Evolutionary conservation across 2,888 invertebrate species (phyloP).

Genomic region (Stenodema calcarata): DNA sequence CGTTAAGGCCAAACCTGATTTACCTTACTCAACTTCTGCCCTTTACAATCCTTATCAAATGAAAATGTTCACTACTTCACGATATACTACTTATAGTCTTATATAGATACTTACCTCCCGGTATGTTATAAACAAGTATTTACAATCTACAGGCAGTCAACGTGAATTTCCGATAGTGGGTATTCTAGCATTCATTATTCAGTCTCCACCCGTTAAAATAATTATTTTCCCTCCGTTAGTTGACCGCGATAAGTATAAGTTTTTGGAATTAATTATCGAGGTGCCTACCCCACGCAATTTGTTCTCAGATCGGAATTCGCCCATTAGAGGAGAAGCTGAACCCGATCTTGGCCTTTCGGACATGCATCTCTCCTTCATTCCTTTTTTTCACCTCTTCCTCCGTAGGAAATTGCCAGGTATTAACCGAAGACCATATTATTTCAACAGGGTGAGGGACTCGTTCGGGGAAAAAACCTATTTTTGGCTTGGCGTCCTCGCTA

Average conservation of each 20-base stretch:
- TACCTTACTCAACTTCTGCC: too few species aligned
- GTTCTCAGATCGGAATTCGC: neutral
- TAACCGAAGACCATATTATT: neutral
- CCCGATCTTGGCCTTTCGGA: neutral
- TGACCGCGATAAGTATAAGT: conserved; percentile 19
- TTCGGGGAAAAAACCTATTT: neutral
- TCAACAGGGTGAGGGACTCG: neutral
- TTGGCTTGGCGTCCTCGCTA: neutral
- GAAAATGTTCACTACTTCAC: too few species aligned
- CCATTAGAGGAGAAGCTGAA: neutral
- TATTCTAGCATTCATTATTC: too few species aligned
- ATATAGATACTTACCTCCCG: too few species aligned
- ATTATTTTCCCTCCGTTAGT: neutral
- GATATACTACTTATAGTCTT: too few species aligned
- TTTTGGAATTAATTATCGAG: conserved; percentile 11
- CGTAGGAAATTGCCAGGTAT: neutral
- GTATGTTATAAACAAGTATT: too few species aligned
- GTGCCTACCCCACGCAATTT: conserved; percentile 6
- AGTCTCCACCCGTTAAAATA: neutral
- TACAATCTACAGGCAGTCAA: too few species aligned
- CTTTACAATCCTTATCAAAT: too few species aligned
- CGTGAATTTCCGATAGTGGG: too few species aligned
- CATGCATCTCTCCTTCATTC: too few species aligned
- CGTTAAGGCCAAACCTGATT: too few species aligned
- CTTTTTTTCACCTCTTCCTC: neutral